Evolutionary conservation across 2,888 invertebrate species (phyloP), one percentile per base, ranked within the genome.

Genomic region (Parnassius orleans): DNA sequence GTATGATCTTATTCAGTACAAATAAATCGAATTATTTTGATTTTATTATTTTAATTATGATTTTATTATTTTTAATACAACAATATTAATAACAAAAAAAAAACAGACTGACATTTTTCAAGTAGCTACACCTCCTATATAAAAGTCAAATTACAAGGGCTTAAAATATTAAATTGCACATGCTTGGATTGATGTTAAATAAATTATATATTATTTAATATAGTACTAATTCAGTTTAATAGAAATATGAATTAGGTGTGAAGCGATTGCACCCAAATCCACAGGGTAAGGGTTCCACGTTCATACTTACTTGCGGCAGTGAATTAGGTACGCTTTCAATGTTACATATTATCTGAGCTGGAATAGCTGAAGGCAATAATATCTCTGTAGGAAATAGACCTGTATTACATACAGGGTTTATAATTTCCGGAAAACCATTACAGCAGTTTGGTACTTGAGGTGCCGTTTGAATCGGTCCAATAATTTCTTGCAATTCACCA

Each of bases 331-430:
- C 61, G 57, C 73, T 76, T 0, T 77, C 79, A 57, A 79, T 75
- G 54, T 76, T 79, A 57, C 80, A 81, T 1, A 67, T 66, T 46
- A 82, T 53, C 46, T 80, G 79, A 1, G 79, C 79, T 24, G 83
- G 82, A n/a, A 83, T 77, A 7, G 75, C 64, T 1, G 77, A 60
- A 1, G 82, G 82, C 42, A 81, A 71, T 0, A 75, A 11, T 0
- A 83, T 69, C 53, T 82, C 80, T 15, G 76, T 71, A 1, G 71
- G 70, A 10, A 73, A 61, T 0, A 75, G 77, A 0, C 65, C 64
- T 10, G 63, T 59, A 47, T 61, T 57, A 11, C 56, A 56, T 50
- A 52, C 11, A 33, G 61, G 61, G 42, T 50, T 19, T 9, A 66
- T 9, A 3, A 69, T 47, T 57, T 70, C 69, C 2, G 64, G 44